Base-by-base conservation (phyloP, 2,113 vertebrate genomes). In the Phoenicopterus ruber region DNA sequence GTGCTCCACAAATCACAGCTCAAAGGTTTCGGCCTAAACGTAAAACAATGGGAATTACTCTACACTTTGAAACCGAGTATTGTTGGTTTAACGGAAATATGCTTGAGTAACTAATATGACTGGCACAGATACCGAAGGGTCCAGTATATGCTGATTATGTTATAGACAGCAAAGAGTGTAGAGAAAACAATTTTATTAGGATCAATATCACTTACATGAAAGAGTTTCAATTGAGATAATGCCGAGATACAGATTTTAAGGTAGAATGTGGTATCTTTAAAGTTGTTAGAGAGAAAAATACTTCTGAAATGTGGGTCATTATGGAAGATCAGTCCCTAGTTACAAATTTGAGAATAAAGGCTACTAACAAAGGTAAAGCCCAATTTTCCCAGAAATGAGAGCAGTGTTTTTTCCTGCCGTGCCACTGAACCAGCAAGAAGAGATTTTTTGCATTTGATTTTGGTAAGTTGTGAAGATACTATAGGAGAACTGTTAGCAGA, bases 331-430 rank as follows among this genome's bases (percentile, higher is more conserved):
- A 47, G 17, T 47, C 19, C 13, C 38, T 59, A 44, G 34, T 59
- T 29, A 70, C 4, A 72, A 61, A 90, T 61, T n/a, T 52, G 25
- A 88, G 46, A 90, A 32, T 28, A 86, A 92, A 36, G 0, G 0
- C 52, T 88, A 20, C 17, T 65, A 40, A 67, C 16, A 52, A 88
- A 72, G 24, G 42, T 38, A 63, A 9, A 87, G 22, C 10, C 42
- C 28, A 65, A 1, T 34, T 38, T n/a, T 79, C 31, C 82, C 47
- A 71, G 52, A 84, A 80, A 80, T 18, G 6, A 47, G 13, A 86
- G 22, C 26, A 76, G 28, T 0, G 0, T 50, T 69, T 92, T 91
- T 81, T 93, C 20, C n/a, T 0, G 0, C 19, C 42, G 10, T 74
- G 17, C 34, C 42, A n/a, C 10, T 50, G 47, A 66, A 87, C 9